Conservation (phyloP, 2,888 invertebrate genomes). For the Archips crataeganus region DNA sequence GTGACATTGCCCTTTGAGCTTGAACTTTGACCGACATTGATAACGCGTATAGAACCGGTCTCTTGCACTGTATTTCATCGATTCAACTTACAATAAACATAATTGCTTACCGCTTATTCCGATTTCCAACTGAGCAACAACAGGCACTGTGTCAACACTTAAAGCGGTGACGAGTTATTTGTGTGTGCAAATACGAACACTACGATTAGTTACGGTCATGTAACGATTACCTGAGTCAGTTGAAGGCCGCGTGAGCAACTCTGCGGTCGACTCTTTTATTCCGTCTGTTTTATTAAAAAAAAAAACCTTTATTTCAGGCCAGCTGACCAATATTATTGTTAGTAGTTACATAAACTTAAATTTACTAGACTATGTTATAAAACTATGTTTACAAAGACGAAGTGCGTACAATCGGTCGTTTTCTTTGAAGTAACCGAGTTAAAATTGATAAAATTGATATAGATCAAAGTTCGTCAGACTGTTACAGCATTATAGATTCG, state of each 20-base stretch:
- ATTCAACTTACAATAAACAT: background rate
- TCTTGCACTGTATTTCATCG: background rate
- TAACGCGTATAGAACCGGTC: background rate
- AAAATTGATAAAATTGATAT: background rate
- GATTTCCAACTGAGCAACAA: background rate
- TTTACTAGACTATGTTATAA: no score
- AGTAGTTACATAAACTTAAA: no score
- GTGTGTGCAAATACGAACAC: background rate
- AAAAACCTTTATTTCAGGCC: no score
- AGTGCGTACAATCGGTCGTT: background rate
- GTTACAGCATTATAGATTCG: background rate
- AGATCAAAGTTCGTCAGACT: background rate
- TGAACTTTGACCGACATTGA: background rate
- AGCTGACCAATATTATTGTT: no score
- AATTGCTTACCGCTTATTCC: background rate
- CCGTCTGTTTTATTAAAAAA: background rate
- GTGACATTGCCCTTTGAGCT: background rate
- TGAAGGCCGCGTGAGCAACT: conserved; percentile 14
- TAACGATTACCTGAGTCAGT: background rate
- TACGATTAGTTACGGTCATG: background rate
- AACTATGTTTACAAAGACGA: background rate
- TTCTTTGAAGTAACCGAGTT: background rate
- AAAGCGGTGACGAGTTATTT: background rate
- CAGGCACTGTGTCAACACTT: background rate
- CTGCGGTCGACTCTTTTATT: conserved; percentile 2